Percentiles rank a stretch among this genome's conserved stretches.
Evolutionary conservation across 92 coral and sea anemone species (phyloP).

Genomic region (Epizoanthus rinbou): DNA sequence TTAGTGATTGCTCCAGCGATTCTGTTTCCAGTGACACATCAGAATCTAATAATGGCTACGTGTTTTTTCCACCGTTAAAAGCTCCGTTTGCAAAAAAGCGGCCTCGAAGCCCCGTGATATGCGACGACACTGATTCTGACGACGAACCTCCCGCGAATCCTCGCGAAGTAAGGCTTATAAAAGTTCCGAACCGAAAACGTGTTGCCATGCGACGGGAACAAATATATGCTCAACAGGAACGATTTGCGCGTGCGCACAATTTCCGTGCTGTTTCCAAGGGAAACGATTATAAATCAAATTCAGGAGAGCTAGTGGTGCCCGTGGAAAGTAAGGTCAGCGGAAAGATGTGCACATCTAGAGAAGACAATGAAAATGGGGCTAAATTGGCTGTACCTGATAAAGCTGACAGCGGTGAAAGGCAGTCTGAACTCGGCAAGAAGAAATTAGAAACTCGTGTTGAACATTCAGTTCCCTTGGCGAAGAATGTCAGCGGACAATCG

Average conservation of each 20-base stretch:
- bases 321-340: not conserved
- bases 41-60: constrained; percentile 26
- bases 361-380: not conserved
- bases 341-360: not conserved
- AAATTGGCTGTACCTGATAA: not conserved
- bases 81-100: constrained; percentile 37
- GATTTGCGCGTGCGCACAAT: constrained; percentile 19
- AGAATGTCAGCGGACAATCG: not conserved
- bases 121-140: not conserved
- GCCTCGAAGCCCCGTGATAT: constrained; percentile 23
- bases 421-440: not conserved
- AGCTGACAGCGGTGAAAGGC: not conserved
- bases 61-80: constrained; percentile 37
- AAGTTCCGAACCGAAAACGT: constrained; percentile 28
- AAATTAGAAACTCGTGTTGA: not conserved
- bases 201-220: constrained; percentile 32
- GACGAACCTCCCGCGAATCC: not conserved
- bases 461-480: not conserved
- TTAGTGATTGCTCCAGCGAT: not conserved
- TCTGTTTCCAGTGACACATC: not conserved
- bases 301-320: not conserved
- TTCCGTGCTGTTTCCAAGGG: not conserved
- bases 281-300: not conserved
- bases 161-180: constrained; percentile 8
- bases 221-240: constrained; percentile 2